These are phyloP conservation scores for Onychorhynchus coronatus DNA, from an alignment of 2,113 vertebrate species.

Conservation along the genomic window DNA sequence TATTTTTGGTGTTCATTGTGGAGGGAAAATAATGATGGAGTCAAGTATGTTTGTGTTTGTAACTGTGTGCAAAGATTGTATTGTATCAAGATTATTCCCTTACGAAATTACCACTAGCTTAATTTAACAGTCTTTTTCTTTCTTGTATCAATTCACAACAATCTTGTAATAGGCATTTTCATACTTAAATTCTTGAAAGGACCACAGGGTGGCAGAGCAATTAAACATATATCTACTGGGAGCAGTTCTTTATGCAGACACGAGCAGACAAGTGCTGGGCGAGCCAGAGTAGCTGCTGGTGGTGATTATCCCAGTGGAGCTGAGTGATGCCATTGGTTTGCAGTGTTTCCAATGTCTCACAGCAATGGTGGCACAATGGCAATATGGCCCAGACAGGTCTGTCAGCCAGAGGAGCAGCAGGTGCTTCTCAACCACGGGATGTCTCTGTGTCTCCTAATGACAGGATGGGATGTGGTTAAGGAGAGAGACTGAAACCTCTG, in stretches of 20 bases:
- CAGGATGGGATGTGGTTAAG: background rate
- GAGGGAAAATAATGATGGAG: background rate
- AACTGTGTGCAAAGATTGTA: background rate
- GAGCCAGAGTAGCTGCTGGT: background rate
- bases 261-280: fast-evolving
- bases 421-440: background rate
- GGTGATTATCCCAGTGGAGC: background rate
- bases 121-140: background rate
- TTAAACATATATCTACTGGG: background rate
- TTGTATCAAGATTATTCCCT: background rate
- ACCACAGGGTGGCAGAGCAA: conserved; percentile 46
- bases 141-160: fast-evolving
- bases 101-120: background rate
- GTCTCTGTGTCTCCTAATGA: background rate
- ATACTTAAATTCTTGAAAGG: background rate
- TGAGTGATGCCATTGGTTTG: background rate
- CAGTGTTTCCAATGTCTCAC: fast-evolving
- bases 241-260: background rate
- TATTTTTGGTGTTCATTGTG: background rate
- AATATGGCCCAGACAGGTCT: fast-evolving
- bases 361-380: background rate
- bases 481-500: background rate
- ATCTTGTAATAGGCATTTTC: background rate
- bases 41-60: background rate
- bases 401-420: fast-evolving